These are phyloP conservation scores for Epizoanthus stellaris DNA, from an alignment of 92 coral and sea anemone genomes.

Conservation along the genomic window DNA sequence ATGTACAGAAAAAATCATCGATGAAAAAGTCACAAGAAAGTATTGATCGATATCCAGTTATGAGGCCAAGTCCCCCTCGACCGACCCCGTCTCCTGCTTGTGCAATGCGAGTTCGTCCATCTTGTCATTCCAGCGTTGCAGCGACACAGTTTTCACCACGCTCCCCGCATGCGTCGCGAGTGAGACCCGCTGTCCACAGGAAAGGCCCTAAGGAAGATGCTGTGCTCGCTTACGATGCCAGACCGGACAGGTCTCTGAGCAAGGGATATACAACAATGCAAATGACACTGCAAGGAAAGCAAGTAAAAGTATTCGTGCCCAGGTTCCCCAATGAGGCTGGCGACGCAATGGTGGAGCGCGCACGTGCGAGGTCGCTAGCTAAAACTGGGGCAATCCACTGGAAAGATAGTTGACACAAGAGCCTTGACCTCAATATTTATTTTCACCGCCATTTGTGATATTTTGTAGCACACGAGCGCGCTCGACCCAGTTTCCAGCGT, in stretches of 20 bases:
- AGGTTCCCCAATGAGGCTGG: conserved; percentile 40
- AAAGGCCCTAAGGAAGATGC: not conserved
- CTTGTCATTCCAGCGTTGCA: too few relatives aligned
- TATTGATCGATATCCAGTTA: not conserved
- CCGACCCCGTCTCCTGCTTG: not conserved
- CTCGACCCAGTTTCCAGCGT: too few relatives aligned
- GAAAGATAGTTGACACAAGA: not conserved
- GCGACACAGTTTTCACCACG: not conserved
- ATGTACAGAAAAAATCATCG: not conserved
- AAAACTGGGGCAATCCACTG: not conserved
- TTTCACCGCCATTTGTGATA: too few relatives aligned
- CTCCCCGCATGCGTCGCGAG: not conserved
- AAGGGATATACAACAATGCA: conserved; percentile 62
- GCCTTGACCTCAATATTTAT: too few relatives aligned
- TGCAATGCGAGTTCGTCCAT: too few relatives aligned
- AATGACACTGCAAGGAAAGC: conserved; percentile 61
- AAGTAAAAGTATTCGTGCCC: conserved; percentile 58
- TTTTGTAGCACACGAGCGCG: too few relatives aligned
- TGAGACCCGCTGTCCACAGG: conserved; percentile 3
- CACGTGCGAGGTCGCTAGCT: not conserved
- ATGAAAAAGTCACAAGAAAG: not conserved
- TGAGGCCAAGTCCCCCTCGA: conserved; percentile 1
- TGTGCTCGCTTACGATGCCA: conserved; percentile 56
- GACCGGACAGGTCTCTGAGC: conserved; percentile 51
- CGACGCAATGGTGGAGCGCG: not conserved